Conservation (phyloP, 2,888 invertebrate species). For the Resseliella maxima region DNA sequence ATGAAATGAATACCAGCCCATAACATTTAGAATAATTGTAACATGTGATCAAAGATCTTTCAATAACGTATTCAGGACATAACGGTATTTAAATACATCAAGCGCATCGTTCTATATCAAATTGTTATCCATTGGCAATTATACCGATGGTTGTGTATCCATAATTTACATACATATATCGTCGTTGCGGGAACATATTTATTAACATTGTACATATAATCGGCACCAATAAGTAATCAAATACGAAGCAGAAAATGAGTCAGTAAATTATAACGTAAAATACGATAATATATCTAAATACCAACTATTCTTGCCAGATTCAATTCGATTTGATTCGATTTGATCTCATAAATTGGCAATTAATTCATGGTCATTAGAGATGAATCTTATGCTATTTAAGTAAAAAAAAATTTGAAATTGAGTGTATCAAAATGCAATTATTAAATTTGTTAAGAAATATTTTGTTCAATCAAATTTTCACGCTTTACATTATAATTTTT, state of each 20-base stretch:
- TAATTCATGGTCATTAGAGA: not conserved
- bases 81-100: constrained; percentile 34
- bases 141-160: not conserved
- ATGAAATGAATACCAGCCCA: constrained; percentile 19
- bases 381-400: not conserved
- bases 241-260: constrained; percentile 33
- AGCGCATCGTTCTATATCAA: constrained; percentile 48
- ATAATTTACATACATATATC: not conserved
- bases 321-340: not conserved
- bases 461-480: not conserved
- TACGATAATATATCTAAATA: not conserved
- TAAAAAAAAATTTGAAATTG: too few relatives aligned
- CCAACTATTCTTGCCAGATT: not conserved
- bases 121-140: constrained; percentile 1
- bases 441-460: not conserved
- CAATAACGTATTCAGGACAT: constrained; percentile 48
- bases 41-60: constrained; percentile 31
- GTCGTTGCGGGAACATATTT: not conserved
- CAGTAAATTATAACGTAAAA: constrained; percentile 26
- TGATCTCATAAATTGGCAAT: not conserved
- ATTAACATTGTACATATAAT: not conserved
- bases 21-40: constrained; percentile 34
- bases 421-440: not conserved
- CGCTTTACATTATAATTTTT: too few relatives aligned
- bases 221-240: not conserved